These are phyloP conservation scores for Kuschelorhynchus macadamiae DNA, from an alignment of 2,888 invertebrate genomes.

Conservation along the genomic window DNA sequence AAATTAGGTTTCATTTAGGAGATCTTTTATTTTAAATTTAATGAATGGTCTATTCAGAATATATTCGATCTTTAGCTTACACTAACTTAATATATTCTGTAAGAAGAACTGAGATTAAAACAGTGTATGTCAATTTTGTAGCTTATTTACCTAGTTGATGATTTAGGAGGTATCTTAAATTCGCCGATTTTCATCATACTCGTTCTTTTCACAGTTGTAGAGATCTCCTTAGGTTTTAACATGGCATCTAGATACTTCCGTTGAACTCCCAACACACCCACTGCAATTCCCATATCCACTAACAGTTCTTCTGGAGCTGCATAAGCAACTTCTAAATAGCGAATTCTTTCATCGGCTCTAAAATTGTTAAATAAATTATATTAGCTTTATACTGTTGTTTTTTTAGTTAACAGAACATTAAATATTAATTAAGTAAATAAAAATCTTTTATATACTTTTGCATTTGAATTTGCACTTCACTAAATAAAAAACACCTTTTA, in stretches of 20 bases:
- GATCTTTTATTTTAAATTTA: no score
- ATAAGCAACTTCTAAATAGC: slow-evolving; percentile 72
- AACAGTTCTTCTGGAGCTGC: slow-evolving; percentile 73
- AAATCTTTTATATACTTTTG: no score
- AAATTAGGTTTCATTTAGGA: no score
- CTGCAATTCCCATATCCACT: slow-evolving; percentile 66
- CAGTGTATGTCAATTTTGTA: no score
- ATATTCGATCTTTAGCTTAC: no score
- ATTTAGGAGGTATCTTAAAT: slow-evolving; percentile 60
- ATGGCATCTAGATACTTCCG: slow-evolving; percentile 73
- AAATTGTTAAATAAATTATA: slow-evolving; percentile 12
- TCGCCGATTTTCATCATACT: slow-evolving; percentile 57
- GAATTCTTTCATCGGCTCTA: slow-evolving; percentile 67
- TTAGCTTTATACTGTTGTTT: neutral
- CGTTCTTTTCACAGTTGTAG: slow-evolving; percentile 54
- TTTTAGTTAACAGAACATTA: no score
- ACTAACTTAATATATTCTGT: no score
- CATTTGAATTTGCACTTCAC: no score
- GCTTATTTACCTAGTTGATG: slow-evolving; percentile 41
- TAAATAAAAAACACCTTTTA: no score
- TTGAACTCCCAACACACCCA: slow-evolving; percentile 75
- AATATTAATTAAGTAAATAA: no score
- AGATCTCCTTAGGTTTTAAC: slow-evolving; percentile 66
- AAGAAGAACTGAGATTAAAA: no score
- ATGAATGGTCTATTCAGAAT: no score